Conservation (phyloP, 2,113 vertebrate species). For the Clinocottus analis region DNA sequence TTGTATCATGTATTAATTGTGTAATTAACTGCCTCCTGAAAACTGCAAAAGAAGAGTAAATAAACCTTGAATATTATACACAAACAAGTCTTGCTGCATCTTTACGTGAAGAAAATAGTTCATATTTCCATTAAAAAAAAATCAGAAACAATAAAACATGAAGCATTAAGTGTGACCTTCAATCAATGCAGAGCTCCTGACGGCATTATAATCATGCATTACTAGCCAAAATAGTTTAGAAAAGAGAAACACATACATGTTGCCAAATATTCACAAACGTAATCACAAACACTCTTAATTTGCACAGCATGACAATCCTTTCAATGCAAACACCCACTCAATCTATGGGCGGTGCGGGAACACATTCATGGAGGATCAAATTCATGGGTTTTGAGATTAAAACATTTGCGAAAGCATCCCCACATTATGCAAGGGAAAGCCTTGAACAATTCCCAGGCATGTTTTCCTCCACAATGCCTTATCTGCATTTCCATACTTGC, state of each 20-base stretch:
- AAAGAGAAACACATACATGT: slow-evolving; percentile 28
- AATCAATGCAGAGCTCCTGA: slow-evolving; percentile 21
- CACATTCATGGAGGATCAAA: slow-evolving; percentile 57
- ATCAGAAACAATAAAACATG: not conserved
- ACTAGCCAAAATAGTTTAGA: not conserved
- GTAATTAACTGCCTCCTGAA: slow-evolving; percentile 86
- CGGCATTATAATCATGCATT: slow-evolving; percentile 6
- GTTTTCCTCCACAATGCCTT: slow-evolving; percentile 85
- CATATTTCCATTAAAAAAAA: slow-evolving; percentile 12
- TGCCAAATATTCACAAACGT: slow-evolving; percentile 37
- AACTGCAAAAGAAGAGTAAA: slow-evolving; percentile 85
- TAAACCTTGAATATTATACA: slow-evolving; percentile 85
- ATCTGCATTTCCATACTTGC: slow-evolving; percentile 95
- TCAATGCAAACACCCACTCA: slow-evolving; percentile 49
- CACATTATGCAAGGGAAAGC: slow-evolving; percentile 80
- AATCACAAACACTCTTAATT: slow-evolving; percentile 46
- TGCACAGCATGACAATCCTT: slow-evolving; percentile 54
- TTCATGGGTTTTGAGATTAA: slow-evolving; percentile 68
- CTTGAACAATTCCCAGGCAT: slow-evolving; percentile 89
- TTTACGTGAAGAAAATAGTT: slow-evolving; percentile 21
- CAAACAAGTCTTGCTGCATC: slow-evolving; percentile 42
- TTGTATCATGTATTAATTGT: slow-evolving; percentile 88
- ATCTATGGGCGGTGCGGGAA: slow-evolving; percentile 31
- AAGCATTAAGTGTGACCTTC: slow-evolving; percentile 20
- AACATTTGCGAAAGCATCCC: slow-evolving; percentile 65